phyloP scores from a whole-genome alignment of 2,888 invertebrate genomes.

The Drosophila prolongata region DNA sequence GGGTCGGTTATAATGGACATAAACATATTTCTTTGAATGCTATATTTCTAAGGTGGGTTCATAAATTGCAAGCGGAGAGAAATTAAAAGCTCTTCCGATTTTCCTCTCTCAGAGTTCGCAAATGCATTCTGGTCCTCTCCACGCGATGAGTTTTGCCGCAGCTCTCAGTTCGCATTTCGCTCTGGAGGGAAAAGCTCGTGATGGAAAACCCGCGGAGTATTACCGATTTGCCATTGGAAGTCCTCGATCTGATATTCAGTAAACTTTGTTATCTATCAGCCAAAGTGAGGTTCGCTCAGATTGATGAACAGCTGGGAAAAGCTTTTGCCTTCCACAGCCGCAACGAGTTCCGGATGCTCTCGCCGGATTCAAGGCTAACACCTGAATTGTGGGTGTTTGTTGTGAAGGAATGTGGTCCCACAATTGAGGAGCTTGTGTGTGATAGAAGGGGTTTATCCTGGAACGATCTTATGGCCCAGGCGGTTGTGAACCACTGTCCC shows the following conservation, averaged over 20 bases:
- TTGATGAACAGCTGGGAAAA: neutral
- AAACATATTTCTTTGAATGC: too few relatives aligned
- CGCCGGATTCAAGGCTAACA: neutral
- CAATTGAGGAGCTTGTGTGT: neutral
- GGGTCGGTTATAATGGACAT: too few relatives aligned
- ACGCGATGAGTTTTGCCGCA: neutral
- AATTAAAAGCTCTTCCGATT: neutral
- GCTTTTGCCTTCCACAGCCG: slow-evolving; percentile 12
- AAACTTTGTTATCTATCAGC: neutral
- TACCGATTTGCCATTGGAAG: slow-evolving; percentile 11
- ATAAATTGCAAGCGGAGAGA: neutral
- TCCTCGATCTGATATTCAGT: slow-evolving; percentile 22
- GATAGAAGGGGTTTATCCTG: too few relatives aligned
- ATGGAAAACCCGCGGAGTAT: slow-evolving; percentile 13
- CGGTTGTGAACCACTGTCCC: neutral
- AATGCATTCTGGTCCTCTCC: neutral
- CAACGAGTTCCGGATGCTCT: neutral
- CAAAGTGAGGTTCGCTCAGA: neutral
- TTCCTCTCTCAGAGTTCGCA: neutral
- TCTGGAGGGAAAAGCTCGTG: neutral
- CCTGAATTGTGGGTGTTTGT: neutral
- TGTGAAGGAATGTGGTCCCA: neutral
- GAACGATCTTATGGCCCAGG: neutral
- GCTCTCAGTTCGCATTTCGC: slow-evolving; percentile 8
- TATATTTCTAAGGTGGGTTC: too few relatives aligned